These are phyloP conservation scores for Sebastiscus albofasciatus DNA, from an alignment of 2,797 vertebrate species.

Conservation along the genomic window DNA sequence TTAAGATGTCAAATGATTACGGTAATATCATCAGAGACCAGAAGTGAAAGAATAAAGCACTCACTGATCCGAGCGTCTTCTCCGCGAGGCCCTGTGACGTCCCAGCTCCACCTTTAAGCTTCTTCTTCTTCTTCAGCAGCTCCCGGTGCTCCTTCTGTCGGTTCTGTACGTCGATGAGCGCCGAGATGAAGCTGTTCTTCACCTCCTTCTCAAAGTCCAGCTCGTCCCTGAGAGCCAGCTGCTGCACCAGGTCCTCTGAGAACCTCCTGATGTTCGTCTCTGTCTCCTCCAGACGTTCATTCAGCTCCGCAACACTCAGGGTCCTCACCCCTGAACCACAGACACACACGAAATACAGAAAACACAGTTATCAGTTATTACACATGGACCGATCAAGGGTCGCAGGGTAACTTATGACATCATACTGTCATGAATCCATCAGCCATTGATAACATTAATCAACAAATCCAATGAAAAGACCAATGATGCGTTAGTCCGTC, in stretches of 20 bases:
- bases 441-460: not conserved
- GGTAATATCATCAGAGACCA: not conserved
- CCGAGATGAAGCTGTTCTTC: slow-evolving; percentile 97
- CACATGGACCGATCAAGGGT: not conserved
- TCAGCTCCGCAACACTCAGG: slow-evolving; percentile 86
- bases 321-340: slow-evolving; percentile 83
- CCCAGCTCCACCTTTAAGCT: slow-evolving; percentile 84
- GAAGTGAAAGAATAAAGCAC: not conserved
- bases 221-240: slow-evolving; percentile 95
- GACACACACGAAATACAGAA: not conserved
- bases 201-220: slow-evolving; percentile 98
- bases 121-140: slow-evolving; percentile 92
- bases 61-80: slow-evolving; percentile 85
- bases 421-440: no score
- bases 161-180: slow-evolving; percentile 97
- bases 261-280: slow-evolving; percentile 89
- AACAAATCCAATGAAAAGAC: not conserved
- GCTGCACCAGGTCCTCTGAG: slow-evolving; percentile 94
- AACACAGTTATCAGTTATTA: not conserved
- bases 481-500: no score
- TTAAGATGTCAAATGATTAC: not conserved
- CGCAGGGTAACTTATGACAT: not conserved
- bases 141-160: slow-evolving; percentile 94
- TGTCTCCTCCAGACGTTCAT: slow-evolving; percentile 88
- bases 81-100: slow-evolving; percentile 63